Evolutionary conservation across 2,888 invertebrate species (phyloP).

Genomic region (Zelleria hepariella): DNA sequence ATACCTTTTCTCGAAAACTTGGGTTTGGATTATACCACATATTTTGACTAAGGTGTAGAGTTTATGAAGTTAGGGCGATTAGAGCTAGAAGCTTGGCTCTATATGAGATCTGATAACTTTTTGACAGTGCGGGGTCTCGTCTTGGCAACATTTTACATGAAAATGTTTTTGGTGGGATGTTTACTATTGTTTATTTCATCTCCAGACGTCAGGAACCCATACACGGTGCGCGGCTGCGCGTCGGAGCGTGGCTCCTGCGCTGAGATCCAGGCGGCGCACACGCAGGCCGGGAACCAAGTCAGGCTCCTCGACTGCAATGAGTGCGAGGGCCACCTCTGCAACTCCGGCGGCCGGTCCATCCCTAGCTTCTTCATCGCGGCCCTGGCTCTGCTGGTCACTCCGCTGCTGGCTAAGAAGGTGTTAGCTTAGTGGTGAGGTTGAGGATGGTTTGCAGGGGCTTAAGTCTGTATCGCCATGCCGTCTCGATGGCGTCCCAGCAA

Average conservation of each 20-base stretch:
- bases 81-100: too few relatives aligned
- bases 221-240: constrained; percentile 46
- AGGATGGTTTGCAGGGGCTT: too few relatives aligned
- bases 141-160: too few relatives aligned
- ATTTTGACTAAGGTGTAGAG: too few relatives aligned
- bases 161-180: not conserved
- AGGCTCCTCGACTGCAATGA: constrained; percentile 34
- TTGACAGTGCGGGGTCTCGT: too few relatives aligned
- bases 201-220: constrained; percentile 37
- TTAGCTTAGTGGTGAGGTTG: constrained; percentile 17
- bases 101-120: too few relatives aligned
- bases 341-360: constrained; percentile 26
- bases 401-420: constrained; percentile 38
- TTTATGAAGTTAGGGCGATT: too few relatives aligned
- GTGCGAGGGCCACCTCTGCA: constrained; percentile 47
- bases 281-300: constrained; percentile 24
- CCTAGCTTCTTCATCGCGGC: constrained; percentile 30
- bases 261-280: constrained; percentile 35
- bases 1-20: too few relatives aligned
- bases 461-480: too few relatives aligned
- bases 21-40: too few relatives aligned
- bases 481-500: too few relatives aligned
- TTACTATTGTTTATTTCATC: constrained; percentile 8
- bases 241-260: constrained; percentile 44
- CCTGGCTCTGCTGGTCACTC: constrained; percentile 33